Evolutionary conservation across 2,113 vertebrate species (phyloP).

Genomic region (Microcebus griseorufus): DNA sequence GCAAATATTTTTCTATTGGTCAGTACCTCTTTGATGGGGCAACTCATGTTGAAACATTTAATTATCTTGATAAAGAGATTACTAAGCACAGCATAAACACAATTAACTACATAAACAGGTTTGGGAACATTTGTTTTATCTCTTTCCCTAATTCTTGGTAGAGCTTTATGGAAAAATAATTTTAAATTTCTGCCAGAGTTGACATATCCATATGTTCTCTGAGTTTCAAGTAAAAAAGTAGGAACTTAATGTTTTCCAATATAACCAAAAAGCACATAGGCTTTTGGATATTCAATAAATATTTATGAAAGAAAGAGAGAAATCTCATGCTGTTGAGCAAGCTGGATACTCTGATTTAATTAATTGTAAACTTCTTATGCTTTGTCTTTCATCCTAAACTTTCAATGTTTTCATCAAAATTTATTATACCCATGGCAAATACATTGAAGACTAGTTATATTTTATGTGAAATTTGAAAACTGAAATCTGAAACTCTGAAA

Average conservation of each 20-base stretch:
- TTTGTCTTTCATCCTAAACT: slow-evolving; percentile 31
- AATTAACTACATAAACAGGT: background rate
- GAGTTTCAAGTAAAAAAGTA: slow-evolving; percentile 37
- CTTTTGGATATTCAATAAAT: background rate
- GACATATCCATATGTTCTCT: slow-evolving; percentile 23
- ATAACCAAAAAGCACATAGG: background rate
- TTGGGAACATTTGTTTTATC: slow-evolving; percentile 41
- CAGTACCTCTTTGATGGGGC: background rate
- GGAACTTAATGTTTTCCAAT: background rate
- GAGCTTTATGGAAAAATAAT: slow-evolving; percentile 34
- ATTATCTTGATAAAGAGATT: slow-evolving; percentile 54
- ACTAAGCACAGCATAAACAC: background rate
- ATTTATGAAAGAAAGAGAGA: background rate
- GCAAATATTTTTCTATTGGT: slow-evolving; percentile 5
- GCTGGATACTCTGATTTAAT: background rate
- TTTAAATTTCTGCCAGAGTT: slow-evolving; percentile 16
- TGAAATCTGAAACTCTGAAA: slow-evolving; percentile 23
- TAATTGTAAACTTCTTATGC: slow-evolving; percentile 9
- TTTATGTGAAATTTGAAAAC: slow-evolving; percentile 6
- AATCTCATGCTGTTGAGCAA: background rate
- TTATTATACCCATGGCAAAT: background rate
- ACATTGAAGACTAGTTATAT: slow-evolving; percentile 23
- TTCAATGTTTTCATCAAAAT: background rate
- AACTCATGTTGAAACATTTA: slow-evolving; percentile 26
- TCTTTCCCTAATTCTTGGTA: slow-evolving; percentile 15